phyloP scores from a whole-genome alignment of 2,888 invertebrate species.

The Dysmachus trigonus region DNA sequence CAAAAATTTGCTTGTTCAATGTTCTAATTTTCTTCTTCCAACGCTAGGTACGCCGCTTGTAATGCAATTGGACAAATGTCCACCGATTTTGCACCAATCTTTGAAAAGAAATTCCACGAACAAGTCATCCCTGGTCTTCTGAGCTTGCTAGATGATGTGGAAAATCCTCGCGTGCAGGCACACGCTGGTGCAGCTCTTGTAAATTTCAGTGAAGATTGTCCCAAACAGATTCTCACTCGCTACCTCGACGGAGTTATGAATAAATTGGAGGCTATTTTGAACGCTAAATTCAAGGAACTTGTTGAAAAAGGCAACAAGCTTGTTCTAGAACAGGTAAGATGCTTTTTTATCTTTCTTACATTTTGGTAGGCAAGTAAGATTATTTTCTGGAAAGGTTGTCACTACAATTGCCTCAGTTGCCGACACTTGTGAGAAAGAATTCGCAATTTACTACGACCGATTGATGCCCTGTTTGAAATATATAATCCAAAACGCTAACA shows the following conservation, averaged over 20 bases:
- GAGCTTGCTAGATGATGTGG: slow-evolving; percentile 87
- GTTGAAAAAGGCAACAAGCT: slow-evolving; percentile 94
- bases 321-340: slow-evolving; percentile 86
- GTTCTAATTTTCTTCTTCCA: slow-evolving; percentile 54
- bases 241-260: slow-evolving; percentile 92
- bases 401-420: slow-evolving; percentile 98
- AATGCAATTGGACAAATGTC: slow-evolving; percentile 99
- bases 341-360: neutral
- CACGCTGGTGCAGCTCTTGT: slow-evolving; percentile 94
- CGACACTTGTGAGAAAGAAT: slow-evolving; percentile 97
- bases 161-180: slow-evolving; percentile 88
- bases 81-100: slow-evolving; percentile 95
- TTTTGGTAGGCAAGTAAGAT: neutral
- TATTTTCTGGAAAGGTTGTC: slow-evolving; percentile 70
- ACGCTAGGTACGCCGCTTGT: slow-evolving; percentile 88
- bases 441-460: slow-evolving; percentile 92
- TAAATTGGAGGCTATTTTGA: slow-evolving; percentile 89
- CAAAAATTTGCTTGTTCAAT: neutral
- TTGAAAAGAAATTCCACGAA: slow-evolving; percentile 97
- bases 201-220: slow-evolving; percentile 99
- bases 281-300: slow-evolving; percentile 92
- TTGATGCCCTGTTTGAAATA: slow-evolving; percentile 95
- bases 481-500: slow-evolving; percentile 93
- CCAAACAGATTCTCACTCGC: slow-evolving; percentile 88
- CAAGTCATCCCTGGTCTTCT: slow-evolving; percentile 93